Evolutionary conservation across 2,888 invertebrate species (phyloP), one percentile per base, ranked within the genome.

Genomic region (Folsomia manolachei): DNA sequence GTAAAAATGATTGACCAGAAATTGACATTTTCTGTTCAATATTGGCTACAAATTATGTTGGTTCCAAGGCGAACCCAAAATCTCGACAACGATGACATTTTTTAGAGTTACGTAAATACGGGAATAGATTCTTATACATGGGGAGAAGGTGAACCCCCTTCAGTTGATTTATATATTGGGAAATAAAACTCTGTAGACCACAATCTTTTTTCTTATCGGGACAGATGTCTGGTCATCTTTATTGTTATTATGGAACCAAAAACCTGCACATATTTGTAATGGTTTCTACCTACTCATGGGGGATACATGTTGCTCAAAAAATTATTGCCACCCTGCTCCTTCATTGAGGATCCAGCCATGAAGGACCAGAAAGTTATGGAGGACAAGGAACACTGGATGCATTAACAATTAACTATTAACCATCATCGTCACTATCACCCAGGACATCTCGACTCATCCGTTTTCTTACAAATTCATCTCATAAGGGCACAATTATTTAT

Each of bases 191-290:
- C 74, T 75, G 75, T 75, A 72, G 72, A 71, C 70, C 70, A 74
- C 71, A 75, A 71, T 71, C 71, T 72, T 19, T 67, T 60, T 73
- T 74, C 71, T 77, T 72, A 75, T 75, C 73, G 73, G 75, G 77
- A 75, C 77, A 77, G 72, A 75, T 77, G 77, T 77, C 77, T 73
- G 27, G 70, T 72, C 69, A 75, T 74, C 70, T 77, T 77, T 77
- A 77, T 77, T 77, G 77, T 77, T 77, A 77, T 77, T 73, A 71
- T 56, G 27, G 53, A 73, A 66, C 70, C 69, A 70, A 69, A n/a
- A n/a, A 70, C 53, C 69, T 65, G 60, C 72, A 69, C 70, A 70
- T 70, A 72, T 72, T 69, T 72, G 39, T 72, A 64, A 70, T 72
- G 56, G 4, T 52, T 67, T n/a, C n/a, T 52, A 52, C 66, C 66